A percentile compares a stretch with the other conserved stretches of the same genome.
Conservation (phyloP, 2,113 vertebrate genomes). For the Turnix velox region DNA sequence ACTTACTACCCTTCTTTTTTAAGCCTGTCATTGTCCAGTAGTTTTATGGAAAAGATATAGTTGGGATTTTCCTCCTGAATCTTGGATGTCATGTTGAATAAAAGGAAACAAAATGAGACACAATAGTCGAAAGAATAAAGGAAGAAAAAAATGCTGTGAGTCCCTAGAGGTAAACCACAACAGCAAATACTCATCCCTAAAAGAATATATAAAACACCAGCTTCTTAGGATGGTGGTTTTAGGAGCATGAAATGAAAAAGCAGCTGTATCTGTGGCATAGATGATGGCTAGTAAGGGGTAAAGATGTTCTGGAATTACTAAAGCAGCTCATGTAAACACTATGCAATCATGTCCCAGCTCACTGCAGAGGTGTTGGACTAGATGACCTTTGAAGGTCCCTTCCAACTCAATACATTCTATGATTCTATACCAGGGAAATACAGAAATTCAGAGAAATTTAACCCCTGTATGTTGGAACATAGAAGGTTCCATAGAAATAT, state of each 20-base stretch:
- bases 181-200: neutral
- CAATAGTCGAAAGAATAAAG: neutral
- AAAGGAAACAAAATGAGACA: neutral
- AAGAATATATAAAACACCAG: neutral
- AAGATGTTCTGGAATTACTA: neutral
- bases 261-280: neutral
- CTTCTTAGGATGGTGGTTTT: neutral
- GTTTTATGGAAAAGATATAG: neutral
- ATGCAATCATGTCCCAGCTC: too few species aligned
- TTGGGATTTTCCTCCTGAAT: neutral
- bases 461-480: too few species aligned
- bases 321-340: neutral
- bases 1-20: constrained; percentile 78
- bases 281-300: neutral
- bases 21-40: constrained; percentile 50
- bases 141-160: neutral
- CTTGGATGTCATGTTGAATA: neutral
- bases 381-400: too few species aligned
- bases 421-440: neutral
- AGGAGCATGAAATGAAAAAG: neutral
- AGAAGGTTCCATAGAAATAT: too few species aligned
- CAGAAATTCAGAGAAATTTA: neutral
- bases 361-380: too few species aligned
- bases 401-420: too few species aligned
- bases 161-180: neutral